Conservation (phyloP, 2,797 vertebrate genomes). For the Chlorospingus semifuscus region DNA sequence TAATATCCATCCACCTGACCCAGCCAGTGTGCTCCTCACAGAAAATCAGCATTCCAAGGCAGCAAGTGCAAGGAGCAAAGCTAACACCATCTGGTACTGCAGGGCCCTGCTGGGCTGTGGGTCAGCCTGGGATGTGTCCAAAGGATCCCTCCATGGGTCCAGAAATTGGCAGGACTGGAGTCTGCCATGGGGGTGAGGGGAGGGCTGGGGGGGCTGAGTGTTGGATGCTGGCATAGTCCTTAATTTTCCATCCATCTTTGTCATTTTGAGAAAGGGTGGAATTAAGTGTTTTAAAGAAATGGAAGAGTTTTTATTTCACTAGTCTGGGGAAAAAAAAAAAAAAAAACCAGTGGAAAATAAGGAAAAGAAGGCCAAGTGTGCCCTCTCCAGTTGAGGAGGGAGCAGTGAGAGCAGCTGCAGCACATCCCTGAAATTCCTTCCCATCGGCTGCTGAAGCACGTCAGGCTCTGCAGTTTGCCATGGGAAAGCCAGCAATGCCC, state of each 20-base stretch:
- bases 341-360: neutral
- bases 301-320: neutral
- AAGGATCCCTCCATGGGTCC: neutral
- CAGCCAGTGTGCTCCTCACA: neutral
- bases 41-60: neutral
- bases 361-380: constrained; percentile 18
- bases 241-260: neutral
- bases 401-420: neutral
- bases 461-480: neutral
- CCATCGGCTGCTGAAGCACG: neutral
- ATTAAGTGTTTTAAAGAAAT: neutral
- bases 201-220: neutral
- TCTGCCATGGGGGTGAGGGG: neutral
- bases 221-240: neutral
- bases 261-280: neutral
- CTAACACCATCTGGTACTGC: neutral
- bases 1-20: neutral
- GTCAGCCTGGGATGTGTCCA: neutral
- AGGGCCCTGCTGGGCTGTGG: rapidly evolving
- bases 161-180: neutral
- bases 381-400: constrained; percentile 32
- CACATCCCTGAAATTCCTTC: neutral
- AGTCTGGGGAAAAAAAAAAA: neutral
- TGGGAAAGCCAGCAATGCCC: constrained; percentile 62
- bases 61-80: neutral